phyloP scores from a whole-genome alignment of 2,797 vertebrate genomes.

The Natrix natrix region DNA sequence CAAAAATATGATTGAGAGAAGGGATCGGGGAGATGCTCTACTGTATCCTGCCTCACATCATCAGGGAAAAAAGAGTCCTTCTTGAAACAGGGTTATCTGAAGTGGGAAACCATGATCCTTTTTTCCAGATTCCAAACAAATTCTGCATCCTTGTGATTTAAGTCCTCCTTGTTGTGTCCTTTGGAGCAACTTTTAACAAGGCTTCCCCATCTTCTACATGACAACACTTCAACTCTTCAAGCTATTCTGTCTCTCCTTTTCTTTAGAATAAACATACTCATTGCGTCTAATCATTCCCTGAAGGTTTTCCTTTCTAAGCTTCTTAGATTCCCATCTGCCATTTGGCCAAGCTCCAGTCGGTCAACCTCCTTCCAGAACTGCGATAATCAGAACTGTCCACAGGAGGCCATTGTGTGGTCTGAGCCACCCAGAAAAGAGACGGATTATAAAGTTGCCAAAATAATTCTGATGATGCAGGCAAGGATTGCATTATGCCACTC shows the following conservation, averaged over 20 bases:
- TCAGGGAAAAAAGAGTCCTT: neutral
- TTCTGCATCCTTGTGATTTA: neutral
- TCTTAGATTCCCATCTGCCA: neutral
- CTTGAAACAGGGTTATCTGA: neutral
- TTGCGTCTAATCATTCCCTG: neutral
- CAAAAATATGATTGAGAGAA: neutral
- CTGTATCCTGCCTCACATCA: neutral
- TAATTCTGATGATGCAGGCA: neutral
- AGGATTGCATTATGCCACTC: neutral
- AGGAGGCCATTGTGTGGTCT: neutral
- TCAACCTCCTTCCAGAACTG: neutral
- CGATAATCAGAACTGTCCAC: neutral
- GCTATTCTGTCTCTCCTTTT: neutral
- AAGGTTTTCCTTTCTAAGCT: neutral
- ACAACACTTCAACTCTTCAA: neutral
- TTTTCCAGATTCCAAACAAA: neutral
- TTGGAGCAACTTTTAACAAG: neutral
- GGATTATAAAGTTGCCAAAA: neutral
- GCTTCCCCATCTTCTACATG: neutral
- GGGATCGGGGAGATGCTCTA: neutral
- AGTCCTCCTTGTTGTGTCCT: neutral
- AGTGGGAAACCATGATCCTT: neutral
- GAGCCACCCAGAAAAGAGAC: neutral
- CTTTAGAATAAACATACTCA: neutral
- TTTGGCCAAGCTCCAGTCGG: neutral